phyloP scores from a whole-genome alignment of 2,113 vertebrate species.

The Illadopsis cleaveri region DNA sequence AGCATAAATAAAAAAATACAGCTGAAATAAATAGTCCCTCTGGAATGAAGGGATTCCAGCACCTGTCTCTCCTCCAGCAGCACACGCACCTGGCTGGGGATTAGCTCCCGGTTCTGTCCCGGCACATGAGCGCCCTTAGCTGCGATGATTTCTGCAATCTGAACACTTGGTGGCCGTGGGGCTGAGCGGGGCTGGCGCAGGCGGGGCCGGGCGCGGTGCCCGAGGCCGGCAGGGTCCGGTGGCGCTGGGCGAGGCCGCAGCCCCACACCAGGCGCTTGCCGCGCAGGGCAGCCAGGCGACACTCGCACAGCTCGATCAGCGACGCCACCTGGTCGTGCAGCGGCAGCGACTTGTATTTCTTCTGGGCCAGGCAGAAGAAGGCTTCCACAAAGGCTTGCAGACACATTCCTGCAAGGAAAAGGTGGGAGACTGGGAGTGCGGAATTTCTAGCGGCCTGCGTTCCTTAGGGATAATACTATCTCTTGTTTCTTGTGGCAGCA shows the following conservation, averaged over 20 bases:
- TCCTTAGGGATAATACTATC: accelerated
- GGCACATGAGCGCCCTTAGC: background rate
- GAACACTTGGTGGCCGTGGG: constrained; percentile 9
- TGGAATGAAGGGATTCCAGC: background rate
- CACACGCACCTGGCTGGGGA: background rate
- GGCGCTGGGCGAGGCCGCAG: background rate
- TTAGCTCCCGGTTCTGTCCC: background rate
- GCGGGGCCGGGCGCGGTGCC: background rate
- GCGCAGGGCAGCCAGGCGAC: constrained; percentile 76
- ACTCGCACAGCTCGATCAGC: constrained; percentile 85
- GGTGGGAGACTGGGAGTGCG: background rate
- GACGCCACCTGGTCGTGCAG: constrained; percentile 83
- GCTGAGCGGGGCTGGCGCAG: background rate
- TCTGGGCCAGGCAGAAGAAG: constrained; percentile 88
- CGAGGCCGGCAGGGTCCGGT: background rate
- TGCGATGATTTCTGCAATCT: constrained; percentile 47
- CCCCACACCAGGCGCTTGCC: constrained; percentile 78
- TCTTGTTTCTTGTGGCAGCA: background rate
- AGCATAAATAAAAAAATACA: background rate
- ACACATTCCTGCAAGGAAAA: constrained; percentile 85
- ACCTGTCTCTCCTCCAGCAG: background rate
- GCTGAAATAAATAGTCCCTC: background rate
- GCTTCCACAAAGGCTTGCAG: constrained; percentile 92
- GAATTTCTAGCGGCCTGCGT: background rate
- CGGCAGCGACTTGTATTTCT: constrained; percentile 80